A percentile compares a stretch with the other conserved stretches of the same genome.
phyloP scores from a whole-genome alignment of 2,888 invertebrate species.

The Carterocephalus palaemon region DNA sequence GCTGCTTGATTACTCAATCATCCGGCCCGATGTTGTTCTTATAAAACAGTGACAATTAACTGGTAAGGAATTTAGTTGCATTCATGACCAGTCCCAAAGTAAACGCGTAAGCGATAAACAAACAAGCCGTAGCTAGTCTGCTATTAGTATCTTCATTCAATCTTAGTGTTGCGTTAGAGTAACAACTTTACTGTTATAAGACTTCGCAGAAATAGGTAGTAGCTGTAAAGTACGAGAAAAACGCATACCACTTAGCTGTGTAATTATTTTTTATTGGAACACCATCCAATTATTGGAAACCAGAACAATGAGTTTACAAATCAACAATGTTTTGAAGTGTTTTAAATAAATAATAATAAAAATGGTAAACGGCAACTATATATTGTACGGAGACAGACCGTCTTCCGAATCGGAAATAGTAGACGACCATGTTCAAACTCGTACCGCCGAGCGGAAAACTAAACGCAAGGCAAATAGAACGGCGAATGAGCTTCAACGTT shows the following conservation, averaged over 20 bases:
- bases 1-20: conserved; percentile 31
- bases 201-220: too few relatives aligned
- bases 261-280: not conserved
- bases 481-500: conserved; percentile 60
- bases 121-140: conserved; percentile 61
- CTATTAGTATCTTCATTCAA: conserved; percentile 45
- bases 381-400: conserved; percentile 66
- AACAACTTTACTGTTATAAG: conserved; percentile 3
- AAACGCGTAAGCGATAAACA: conserved; percentile 53
- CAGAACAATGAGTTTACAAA: conserved; percentile 9
- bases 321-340: conserved; percentile 1
- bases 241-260: too few relatives aligned
- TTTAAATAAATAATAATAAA: conserved; percentile 32
- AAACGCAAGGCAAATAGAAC: conserved; percentile 57
- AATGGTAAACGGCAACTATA: conserved; percentile 76
- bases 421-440: conserved; percentile 63
- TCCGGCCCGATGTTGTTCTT: conserved; percentile 40
- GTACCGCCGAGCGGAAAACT: conserved; percentile 56
- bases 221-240: too few relatives aligned
- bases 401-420: conserved; percentile 67
- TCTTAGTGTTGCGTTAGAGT: conserved; percentile 21
- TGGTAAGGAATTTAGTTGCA: conserved; percentile 54
- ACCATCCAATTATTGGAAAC: not conserved
- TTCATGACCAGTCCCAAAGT: conserved; percentile 38
- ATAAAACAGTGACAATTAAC: conserved; percentile 51